Conservation (phyloP, 2,888 invertebrate species). For the Synergus itoensis region DNA sequence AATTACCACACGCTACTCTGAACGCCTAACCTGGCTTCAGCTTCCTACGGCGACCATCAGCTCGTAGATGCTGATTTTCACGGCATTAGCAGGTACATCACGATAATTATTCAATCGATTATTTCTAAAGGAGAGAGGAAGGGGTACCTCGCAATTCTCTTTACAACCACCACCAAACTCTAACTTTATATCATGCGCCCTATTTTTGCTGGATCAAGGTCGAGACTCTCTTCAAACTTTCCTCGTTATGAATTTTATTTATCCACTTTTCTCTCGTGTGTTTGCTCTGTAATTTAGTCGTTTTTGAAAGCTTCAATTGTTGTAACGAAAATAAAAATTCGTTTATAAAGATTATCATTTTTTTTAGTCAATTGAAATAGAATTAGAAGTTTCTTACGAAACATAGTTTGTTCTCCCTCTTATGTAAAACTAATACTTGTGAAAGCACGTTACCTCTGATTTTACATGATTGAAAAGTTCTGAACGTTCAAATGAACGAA, state of each 20-base stretch:
- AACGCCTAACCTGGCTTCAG: constrained; percentile 68
- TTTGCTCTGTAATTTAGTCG: not conserved
- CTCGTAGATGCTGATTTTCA: constrained; percentile 59
- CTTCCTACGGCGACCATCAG: constrained; percentile 55
- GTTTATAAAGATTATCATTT: no score
- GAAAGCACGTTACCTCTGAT: no score
- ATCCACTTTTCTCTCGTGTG: not conserved
- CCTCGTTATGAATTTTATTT: not conserved
- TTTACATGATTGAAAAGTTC: no score
- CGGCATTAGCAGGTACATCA: constrained; percentile 72
- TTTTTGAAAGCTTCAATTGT: not conserved
- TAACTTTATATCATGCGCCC: not conserved
- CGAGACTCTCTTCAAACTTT: not conserved
- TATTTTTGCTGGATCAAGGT: not conserved
- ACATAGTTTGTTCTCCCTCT: no score
- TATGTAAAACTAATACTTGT: no score
- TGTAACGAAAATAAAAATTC: no score
- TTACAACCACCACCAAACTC: not conserved
- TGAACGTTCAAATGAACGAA: no score
- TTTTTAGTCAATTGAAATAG: no score
- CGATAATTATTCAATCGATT: constrained; percentile 75
- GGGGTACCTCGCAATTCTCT: not conserved
- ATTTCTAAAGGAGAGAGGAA: constrained; percentile 55
- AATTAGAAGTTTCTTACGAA: no score
- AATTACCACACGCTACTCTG: constrained; percentile 76